Evolutionary conservation across 2,888 invertebrate species (phyloP), one percentile per base, ranked within the genome.

Genomic region (Eupeodes latifasciatus): DNA sequence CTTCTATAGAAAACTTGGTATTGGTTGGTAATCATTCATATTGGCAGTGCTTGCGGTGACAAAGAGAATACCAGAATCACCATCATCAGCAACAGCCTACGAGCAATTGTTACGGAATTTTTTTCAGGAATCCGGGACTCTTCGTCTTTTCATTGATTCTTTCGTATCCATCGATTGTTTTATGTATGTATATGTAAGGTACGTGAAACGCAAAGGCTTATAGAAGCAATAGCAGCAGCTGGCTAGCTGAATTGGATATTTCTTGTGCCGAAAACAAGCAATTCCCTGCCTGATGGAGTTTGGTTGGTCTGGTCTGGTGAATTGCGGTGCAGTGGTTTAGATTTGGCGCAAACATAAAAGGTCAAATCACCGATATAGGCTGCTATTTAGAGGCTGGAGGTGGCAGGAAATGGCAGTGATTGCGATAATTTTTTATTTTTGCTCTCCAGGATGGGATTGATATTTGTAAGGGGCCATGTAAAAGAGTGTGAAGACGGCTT

Each of bases 311-410:
- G 27, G 40, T 40, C 40, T 27, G 79, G 67, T 55, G 16, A 34
- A 74, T 74, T 62, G 62, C 69, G 59, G 74, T 40, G 57, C 53
- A 16, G 77, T 53, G 47, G 77, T 47, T 77, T 72, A 77, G 87
- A 85, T 85, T 79, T 72, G 76, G 77, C 85, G 81, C 85, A 88
- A 81, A 88, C 85, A 88, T 85, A 85, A 88, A 88, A 88, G 88
- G 85, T 88, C 88, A 88, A 85, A 85, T 85, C 84, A 81, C 77
- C 27, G 27, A 75, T 59, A 57, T 47, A n/a, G 57, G 59, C 49
- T 55, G 40, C 40, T 47, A 67, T n/a, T 36, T n/a, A 10, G 67
- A 14, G 53, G 67, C 49, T 40, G 51, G 74, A 55, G 27, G 27
- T 27, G 27, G 55, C 55, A 51, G 49, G 44, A 69, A 66, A 61